Base-by-base conservation (phyloP, 2,888 invertebrate species). In the Aphidoletes aphidimyza region DNA sequence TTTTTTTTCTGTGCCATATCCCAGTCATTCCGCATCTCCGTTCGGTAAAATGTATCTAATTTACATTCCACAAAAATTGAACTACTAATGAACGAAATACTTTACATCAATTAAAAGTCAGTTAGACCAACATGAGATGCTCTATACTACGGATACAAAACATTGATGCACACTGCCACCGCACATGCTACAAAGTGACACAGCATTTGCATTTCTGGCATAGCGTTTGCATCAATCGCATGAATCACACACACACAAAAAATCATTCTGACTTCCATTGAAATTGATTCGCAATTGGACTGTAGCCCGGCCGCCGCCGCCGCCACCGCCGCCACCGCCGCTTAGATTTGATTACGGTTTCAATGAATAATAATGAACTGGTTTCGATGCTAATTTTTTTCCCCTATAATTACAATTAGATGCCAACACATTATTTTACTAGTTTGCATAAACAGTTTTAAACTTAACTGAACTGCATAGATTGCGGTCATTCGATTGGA, bases 351-450 rank as follows among this genome's bases (percentile, higher is more conserved):
- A 54, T 26, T 54, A 22, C 22, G 26, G 54, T 54, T 26, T n/a
- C 54, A 54, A 54, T 54, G 54, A n/a, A 26, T 54, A 54, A 26
- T 54, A 54, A 54, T 54, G 54, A 54, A 54, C 54, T 54, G 54
- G 54, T 54, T 54, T 54, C 26, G 49, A 17, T 49, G 2, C 3
- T 49, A 11, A 11, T 49, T 19, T 9, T 49, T 49, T 49, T 49
- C 14, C 19, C 9, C 19, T 19, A 19, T 54, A 54, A 54, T 54
- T 54, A 54, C 22, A 54, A 26, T 54, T 26, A n/a, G n/a, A n/a
- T n/a, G n/a, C n/a, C 54, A 11, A 17, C 22, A 54, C 5, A 54
- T 54, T 54, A 49, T 19, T 54, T 54, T 54, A 17, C 54, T 22
- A 47, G 47, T 47, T 47, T 26, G 54, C 54, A 54, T 54, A 54